phyloP scores from a whole-genome alignment of 2,113 vertebrate genomes.

The Plectropomus leopardus region DNA sequence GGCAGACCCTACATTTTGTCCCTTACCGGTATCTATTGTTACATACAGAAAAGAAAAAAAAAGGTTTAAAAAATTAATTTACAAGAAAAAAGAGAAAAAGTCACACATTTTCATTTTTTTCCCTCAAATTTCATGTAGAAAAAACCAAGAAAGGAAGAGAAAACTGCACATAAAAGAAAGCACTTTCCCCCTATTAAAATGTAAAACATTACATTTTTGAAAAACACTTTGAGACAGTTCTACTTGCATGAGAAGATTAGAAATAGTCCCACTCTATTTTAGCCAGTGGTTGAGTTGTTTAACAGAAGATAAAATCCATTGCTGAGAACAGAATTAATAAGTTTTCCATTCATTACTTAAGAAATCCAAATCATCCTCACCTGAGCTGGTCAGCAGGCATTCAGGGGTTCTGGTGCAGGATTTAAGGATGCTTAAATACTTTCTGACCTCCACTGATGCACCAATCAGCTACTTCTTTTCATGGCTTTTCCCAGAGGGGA shows the following conservation, averaged over 20 bases:
- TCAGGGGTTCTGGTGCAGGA: neutral
- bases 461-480: slow-evolving; percentile 31
- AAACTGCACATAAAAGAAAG: neutral
- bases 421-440: slow-evolving; percentile 34
- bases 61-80: neutral
- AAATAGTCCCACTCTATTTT: too few relatives aligned
- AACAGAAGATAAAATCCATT: too few relatives aligned
- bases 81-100: neutral
- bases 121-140: neutral
- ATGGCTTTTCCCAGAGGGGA: slow-evolving; percentile 7
- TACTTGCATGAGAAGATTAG: too few relatives aligned
- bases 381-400: slow-evolving; percentile 16
- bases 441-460: neutral
- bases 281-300: too few relatives aligned
- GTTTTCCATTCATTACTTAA: neutral
- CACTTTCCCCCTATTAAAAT: too few relatives aligned
- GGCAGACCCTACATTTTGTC: neutral
- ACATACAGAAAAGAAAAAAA: neutral
- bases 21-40: neutral
- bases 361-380: slow-evolving; percentile 20
- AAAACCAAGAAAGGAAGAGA: neutral
- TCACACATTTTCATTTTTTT: neutral
- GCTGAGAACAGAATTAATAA: neutral
- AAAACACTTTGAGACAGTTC: too few relatives aligned
- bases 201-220: too few relatives aligned